A percentile compares a stretch with the other conserved stretches of the same genome.
phyloP scores from a whole-genome alignment of 2,888 invertebrate species.

The Plusia festucae region DNA sequence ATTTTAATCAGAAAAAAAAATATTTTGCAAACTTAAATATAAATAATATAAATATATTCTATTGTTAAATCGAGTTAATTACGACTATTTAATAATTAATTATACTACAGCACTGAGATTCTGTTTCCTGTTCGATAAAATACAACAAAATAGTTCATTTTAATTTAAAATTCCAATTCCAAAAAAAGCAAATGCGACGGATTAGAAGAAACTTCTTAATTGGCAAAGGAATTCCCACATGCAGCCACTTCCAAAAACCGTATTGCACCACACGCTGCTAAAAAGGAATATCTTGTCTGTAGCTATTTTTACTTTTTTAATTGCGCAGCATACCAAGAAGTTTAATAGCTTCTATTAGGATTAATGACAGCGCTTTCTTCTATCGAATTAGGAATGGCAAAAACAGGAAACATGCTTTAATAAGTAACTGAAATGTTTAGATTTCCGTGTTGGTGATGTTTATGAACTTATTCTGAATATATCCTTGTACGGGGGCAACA shows the following conservation, averaged over 20 bases:
- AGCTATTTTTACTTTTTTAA: slow-evolving; percentile 56
- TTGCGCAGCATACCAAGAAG: slow-evolving; percentile 31
- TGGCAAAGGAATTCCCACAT: slow-evolving; percentile 50
- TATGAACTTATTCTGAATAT: slow-evolving; percentile 25
- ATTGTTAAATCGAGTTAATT: no score
- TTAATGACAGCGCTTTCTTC: slow-evolving; percentile 57
- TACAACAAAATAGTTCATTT: neutral
- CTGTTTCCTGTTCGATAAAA: neutral
- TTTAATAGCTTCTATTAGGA: slow-evolving; percentile 60
- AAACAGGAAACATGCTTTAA: slow-evolving; percentile 53
- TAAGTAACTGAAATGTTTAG: slow-evolving; percentile 30
- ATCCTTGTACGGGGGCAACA: slow-evolving; percentile 14
- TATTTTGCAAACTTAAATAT: no score
- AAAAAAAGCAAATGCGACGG: slow-evolving; percentile 13
- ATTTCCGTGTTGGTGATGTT: slow-evolving; percentile 40
- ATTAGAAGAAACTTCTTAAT: slow-evolving; percentile 36
- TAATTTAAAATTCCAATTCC: neutral
- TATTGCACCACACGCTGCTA: slow-evolving; percentile 57
- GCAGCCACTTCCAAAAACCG: slow-evolving; percentile 35
- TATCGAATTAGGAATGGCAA: slow-evolving; percentile 46
- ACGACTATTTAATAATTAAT: no score
- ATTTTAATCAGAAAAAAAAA: no score
- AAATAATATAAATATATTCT: no score
- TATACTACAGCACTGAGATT: no score
- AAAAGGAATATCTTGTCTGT: slow-evolving; percentile 64